These are phyloP conservation scores for Clupea harengus DNA, from an alignment of 2,113 vertebrate species.

Conservation along the genomic window DNA sequence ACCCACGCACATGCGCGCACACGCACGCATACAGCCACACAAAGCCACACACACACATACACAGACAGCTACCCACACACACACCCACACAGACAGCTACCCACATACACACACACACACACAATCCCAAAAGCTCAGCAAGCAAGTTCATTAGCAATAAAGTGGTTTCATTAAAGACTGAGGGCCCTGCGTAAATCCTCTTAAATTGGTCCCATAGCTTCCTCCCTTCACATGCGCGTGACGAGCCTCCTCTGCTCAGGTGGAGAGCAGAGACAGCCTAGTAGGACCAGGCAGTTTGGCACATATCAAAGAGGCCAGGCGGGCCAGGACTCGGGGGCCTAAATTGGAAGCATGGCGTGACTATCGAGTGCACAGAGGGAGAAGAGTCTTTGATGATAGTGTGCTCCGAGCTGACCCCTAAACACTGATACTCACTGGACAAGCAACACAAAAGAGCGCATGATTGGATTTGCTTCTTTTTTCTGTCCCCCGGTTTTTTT, in stretches of 20 bases:
- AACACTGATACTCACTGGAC: not conserved
- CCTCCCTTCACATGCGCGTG: not conserved
- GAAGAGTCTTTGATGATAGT: not conserved
- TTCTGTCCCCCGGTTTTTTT: too few relatives aligned
- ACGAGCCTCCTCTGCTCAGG: not conserved
- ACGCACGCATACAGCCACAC: too few relatives aligned
- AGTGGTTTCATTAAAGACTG: slow-evolving; percentile 8
- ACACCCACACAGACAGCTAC: not conserved
- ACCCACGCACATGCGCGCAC: not conserved
- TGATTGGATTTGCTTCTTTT: too few relatives aligned
- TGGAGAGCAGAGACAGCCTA: not conserved
- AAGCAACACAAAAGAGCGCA: too few relatives aligned
- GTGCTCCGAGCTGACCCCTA: not conserved
- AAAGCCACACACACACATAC: not conserved
- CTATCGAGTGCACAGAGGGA: too few relatives aligned
- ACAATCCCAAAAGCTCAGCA: slow-evolving; percentile 60
- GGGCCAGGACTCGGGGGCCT: too few relatives aligned
- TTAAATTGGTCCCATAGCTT: not conserved
- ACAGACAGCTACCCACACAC: not conserved
- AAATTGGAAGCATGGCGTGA: too few relatives aligned
- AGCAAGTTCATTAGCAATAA: slow-evolving; percentile 59
- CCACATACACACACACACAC: not conserved
- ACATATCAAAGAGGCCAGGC: too few relatives aligned
- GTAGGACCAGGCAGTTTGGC: too few relatives aligned
- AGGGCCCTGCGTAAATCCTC: not conserved